Base-by-base conservation (phyloP, 2,797 vertebrate species). In the Taenioides sp. region DNA sequence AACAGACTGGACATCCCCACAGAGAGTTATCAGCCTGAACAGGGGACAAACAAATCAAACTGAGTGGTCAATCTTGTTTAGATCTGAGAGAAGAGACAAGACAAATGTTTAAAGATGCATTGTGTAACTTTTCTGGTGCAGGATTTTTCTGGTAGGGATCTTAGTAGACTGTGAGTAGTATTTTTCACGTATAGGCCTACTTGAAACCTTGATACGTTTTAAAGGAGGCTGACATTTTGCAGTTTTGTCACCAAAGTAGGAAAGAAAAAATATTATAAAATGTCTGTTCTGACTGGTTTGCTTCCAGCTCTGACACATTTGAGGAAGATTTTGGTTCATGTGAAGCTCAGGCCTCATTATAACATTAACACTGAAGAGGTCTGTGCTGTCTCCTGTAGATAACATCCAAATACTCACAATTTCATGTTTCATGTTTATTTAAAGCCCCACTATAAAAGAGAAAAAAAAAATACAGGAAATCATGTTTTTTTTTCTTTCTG, bases 261-360 rank as follows among this genome's bases (percentile, higher is more conserved):
- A 4, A 43, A 43, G 0, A 16, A 43, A 3, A 43, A 43, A 12
- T 5, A 28, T 6, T 31, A 2, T 31, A 2, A 34, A 34, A 1
- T 61, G 17, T 20, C 1, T 54, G 1, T 54, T 52, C n/a, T 22
- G 60, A 16, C n/a, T 63, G 62, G 62, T n/a, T 47, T 71, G 22
- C 1, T 37, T 55, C 52, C 57, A 69, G 64, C 37, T 16, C 66
- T 47, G 68, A n/a, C 54, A 16, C 67, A 47, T 40, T 62, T 7
- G 58, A 60, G 16, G 17, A 7, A 18, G 4, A 7, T 11, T 28
- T 61, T 61, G 59, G 59, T 28, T 31, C 17, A 17, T 47, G 28
- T 11, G 18, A 18, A 7, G 18, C 60, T 76, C 64, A 69, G 66
- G 55, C 66, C 73, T 73, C 68, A 77, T 86, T 86, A 81, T 71